phyloP scores from a whole-genome alignment of 2,888 invertebrate species.

The Drosophila rellima region DNA sequence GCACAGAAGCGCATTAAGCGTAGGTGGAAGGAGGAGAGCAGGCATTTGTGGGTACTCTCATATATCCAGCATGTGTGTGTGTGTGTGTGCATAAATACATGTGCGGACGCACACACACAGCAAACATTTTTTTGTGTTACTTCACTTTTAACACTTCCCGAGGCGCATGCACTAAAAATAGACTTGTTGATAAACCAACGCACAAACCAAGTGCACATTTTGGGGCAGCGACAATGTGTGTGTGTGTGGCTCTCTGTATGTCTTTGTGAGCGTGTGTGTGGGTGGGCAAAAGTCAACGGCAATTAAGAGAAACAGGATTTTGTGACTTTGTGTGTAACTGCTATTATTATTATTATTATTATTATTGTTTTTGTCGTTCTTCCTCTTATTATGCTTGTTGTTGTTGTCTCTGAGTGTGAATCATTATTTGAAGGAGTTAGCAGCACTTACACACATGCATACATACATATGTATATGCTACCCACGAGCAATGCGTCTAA shows the following conservation, averaged over 20 bases:
- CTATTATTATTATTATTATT: slow-evolving; percentile 23
- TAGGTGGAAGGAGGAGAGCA: neutral
- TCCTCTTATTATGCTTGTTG: neutral
- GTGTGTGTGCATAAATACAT: slow-evolving; percentile 7
- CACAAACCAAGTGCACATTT: slow-evolving; percentile 60
- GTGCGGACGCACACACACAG: slow-evolving; percentile 9
- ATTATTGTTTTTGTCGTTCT: slow-evolving; percentile 6
- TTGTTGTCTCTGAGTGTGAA: slow-evolving; percentile 27
- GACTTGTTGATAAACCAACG: slow-evolving; percentile 80
- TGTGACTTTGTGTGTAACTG: slow-evolving; percentile 27
- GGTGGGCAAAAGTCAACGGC: slow-evolving; percentile 31
- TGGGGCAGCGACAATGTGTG: slow-evolving; percentile 34
- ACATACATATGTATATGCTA: slow-evolving; percentile 1
- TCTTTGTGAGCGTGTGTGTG: slow-evolving; percentile 15
- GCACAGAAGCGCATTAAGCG: slow-evolving; percentile 1
- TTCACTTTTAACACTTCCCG: slow-evolving; percentile 59
- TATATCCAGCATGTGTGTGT: slow-evolving; percentile 4
- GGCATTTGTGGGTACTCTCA: neutral
- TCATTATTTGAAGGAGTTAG: slow-evolving; percentile 27
- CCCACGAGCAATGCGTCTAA: neutral
- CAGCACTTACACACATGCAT: slow-evolving; percentile 16
- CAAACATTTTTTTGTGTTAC: slow-evolving; percentile 40
- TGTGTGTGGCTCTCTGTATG: neutral
- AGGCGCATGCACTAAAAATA: slow-evolving; percentile 74
- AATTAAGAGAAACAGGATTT: slow-evolving; percentile 50